Base-by-base conservation (phyloP, 2,113 vertebrate genomes). In the Psephotus haematonotus region DNA sequence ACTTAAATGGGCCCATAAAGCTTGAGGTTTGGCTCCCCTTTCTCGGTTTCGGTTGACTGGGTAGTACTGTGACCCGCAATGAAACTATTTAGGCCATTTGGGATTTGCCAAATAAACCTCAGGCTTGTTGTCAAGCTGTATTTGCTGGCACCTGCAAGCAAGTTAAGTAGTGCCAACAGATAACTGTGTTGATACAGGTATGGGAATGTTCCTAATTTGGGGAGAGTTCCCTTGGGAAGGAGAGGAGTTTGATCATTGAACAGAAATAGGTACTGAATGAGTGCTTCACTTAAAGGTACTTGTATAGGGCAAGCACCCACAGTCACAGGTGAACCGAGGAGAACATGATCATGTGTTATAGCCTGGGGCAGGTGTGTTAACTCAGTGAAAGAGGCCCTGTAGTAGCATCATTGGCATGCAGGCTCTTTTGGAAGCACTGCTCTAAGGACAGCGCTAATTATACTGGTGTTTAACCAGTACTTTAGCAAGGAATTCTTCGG, bases 11-110 rank as follows among this genome's bases (percentile, higher is more conserved):
- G 22, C 62, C 49, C 46, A 44, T 85, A 89, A 91, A 79, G 53
- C 67, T 87, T 96, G 86, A 96, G 95, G 96, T 96, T 97, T 97
- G 94, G 88, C 91, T 96, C 24, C 46, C 41, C 28, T 43, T 74
- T 89, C 88, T 80, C 47, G 59, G 57, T 89, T 90, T 93, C 1
- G 2, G 91, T 94, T 1, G 13, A n/a, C 50, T 82, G 74, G 62
- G 59, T 88, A 62, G 77, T 86, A 93, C 90, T 12, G 39, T 91
- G 90, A 87, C 90, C 92, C 23, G 22, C 77, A 92, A 20, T 78
- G 78, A 93, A 91, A 41, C 70, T 85, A 13, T 76, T 69, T 33
- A 29, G 7, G 31, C 77, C 77, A 4, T 87, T 79, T 92, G 90
- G 62, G 83, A 91, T 92, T 93, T 96, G 80, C 88, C 83, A 92